Conservation (phyloP, 2,113 vertebrate species). For the Tichodroma muraria region DNA sequence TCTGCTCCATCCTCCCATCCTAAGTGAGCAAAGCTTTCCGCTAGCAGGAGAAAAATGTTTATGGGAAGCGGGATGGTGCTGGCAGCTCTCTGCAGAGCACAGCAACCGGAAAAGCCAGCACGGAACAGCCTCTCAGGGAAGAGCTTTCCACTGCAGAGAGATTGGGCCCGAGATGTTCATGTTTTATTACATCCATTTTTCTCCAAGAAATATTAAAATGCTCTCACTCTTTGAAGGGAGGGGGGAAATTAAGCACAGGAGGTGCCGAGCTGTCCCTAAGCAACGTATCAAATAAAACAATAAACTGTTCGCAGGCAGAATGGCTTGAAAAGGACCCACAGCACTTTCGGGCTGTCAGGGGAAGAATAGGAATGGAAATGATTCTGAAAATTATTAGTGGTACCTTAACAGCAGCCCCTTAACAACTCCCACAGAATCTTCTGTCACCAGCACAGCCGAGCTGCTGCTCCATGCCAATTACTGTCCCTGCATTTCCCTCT, state of each 20-base stretch:
- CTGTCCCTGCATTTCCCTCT: neutral
- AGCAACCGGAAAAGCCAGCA: neutral
- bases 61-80: neutral
- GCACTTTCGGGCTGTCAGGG: slow-evolving; percentile 1
- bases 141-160: neutral
- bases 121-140: neutral
- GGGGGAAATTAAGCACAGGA: neutral
- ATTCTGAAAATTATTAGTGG: slow-evolving; percentile 45
- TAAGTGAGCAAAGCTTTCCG: neutral
- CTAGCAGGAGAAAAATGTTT: neutral
- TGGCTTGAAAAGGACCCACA: slow-evolving; percentile 21
- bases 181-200: slow-evolving; percentile 55
- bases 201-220: slow-evolving; percentile 54
- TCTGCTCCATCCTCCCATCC: neutral
- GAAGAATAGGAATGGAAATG: slow-evolving; percentile 33
- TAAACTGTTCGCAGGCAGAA: slow-evolving; percentile 27
- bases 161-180: neutral
- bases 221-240: neutral
- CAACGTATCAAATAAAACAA: slow-evolving; percentile 44
- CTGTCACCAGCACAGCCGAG: neutral
- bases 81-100: neutral
- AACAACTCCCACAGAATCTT: slow-evolving; percentile 30
- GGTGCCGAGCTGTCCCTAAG: slow-evolving; percentile 11
- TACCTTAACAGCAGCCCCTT: slow-evolving; percentile 1
- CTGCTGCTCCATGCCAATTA: neutral